These are phyloP conservation scores for Vespertilio murinus DNA, from an alignment of 2,797 vertebrate species.

Conservation along the genomic window DNA sequence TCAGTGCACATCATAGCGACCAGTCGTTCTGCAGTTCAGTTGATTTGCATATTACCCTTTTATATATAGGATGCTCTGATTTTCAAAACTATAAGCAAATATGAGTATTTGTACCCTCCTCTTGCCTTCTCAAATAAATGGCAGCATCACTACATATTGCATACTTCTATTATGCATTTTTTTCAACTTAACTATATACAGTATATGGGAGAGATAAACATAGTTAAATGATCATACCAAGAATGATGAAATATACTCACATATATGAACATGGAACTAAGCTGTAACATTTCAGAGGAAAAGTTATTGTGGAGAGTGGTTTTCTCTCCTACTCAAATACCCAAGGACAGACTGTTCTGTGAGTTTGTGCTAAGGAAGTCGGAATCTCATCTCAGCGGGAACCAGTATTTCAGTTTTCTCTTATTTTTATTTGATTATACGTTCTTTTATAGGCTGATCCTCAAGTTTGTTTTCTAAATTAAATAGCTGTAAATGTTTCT, in stretches of 20 bases:
- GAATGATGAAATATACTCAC: neutral
- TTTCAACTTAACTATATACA: neutral
- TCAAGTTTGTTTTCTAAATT: constrained; percentile 87
- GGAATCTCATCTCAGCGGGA: neutral
- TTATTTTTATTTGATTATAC: constrained; percentile 88
- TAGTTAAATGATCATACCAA: neutral
- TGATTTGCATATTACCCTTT: too few relatives aligned
- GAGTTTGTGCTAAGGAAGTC: neutral
- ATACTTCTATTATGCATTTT: neutral
- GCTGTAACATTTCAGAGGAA: constrained; percentile 1
- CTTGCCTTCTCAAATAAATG: neutral
- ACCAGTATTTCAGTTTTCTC: constrained; percentile 83
- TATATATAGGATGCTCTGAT: neutral
- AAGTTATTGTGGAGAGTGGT: neutral
- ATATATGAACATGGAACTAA: neutral
- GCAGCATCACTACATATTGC: neutral
- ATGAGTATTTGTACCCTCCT: neutral
- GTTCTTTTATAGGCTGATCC: constrained; percentile 81
- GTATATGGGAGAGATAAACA: neutral
- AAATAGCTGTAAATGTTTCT: constrained; percentile 86
- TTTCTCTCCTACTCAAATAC: neutral
- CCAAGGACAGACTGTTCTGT: neutral
- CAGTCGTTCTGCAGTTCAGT: too few relatives aligned
- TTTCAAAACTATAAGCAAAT: constrained; percentile 12
- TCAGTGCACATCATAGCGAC: too few relatives aligned